Percentiles rank a stretch among this genome's conserved stretches.
These are phyloP conservation scores for Plectrocnemia conspersa DNA, from an alignment of 1,140 invertebrate species.

Conservation along the genomic window DNA sequence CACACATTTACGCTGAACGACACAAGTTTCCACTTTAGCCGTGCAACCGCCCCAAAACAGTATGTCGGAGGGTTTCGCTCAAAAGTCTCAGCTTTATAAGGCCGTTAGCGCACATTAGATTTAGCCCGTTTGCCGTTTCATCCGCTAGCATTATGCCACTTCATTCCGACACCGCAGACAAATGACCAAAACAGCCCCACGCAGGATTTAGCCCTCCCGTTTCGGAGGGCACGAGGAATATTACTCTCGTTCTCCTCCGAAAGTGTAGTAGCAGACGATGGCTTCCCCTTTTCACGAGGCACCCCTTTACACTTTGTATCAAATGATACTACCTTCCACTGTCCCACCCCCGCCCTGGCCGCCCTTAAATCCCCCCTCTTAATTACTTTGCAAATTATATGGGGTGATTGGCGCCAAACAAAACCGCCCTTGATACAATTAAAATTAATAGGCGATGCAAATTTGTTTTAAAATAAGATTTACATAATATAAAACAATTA, in stretches of 20 bases:
- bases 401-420: constrained; percentile 32
- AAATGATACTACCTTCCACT: constrained; percentile 19
- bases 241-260: constrained; percentile 13
- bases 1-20: too few species aligned
- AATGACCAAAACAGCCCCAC: constrained; percentile 31
- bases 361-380: constrained; percentile 8
- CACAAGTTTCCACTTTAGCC: too few species aligned
- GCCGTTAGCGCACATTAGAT: neutral
- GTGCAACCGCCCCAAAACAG: too few species aligned
- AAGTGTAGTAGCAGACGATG: neutral
- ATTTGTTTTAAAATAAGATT: constrained; percentile 32
- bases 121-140: constrained; percentile 7
- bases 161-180: constrained; percentile 32
- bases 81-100: too few species aligned
- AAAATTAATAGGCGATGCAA: constrained; percentile 31
- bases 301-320: constrained; percentile 13
- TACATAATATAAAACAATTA: constrained; percentile 26
- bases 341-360: neutral
- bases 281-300: neutral
- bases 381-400: constrained; percentile 36
- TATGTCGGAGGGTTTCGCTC: too few species aligned
- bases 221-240: constrained; percentile 12
- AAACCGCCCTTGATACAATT: constrained; percentile 30
- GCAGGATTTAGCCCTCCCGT: constrained; percentile 12
- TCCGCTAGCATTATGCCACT: constrained; percentile 27